Base-by-base conservation (phyloP, 35 echinoderm and acorn worm species). In the Ptychodera flava region DNA sequence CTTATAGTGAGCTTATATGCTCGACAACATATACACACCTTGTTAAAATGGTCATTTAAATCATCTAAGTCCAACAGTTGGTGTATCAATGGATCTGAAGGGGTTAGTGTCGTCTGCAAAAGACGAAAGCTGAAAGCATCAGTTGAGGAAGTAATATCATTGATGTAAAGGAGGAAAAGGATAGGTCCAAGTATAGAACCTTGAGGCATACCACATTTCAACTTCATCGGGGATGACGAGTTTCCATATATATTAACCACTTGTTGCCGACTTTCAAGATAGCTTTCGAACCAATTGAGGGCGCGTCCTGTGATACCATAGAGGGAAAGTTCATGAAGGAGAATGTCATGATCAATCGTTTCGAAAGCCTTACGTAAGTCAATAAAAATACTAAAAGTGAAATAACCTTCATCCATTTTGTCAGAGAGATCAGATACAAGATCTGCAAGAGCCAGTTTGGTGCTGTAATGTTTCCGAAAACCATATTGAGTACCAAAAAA, bases 261-360 rank as follows among this genome's bases (percentile, higher is more conserved):
- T 37, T 89, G 87, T 2, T 64, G 80, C 1, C 80, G 79, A 33
- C 82, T 89, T 27, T 89, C 36, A 82, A 89, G 28, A 37, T 93
- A 86, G 89, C 88, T 93, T 77, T 80, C 78, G 87, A 93, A 89
- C 91, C 87, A 93, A 31, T 89, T 37, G 80, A 93, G 87, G 76
- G 91, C 82, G 34, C n/a, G 36, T 80, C 92, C 87, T 75, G 87
- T 83, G 82, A 93, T 83, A 22, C 92, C 92, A 93, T 86, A 89
- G 81, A 82, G 83, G 28, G 76, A 81, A 0, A 93, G 84, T 83
- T 93, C 86, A 30, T 75, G 30, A 22, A 89, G 83, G 30, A 86
- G 75, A 76, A 93, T 93, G 34, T 89, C 84, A 87, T 93, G 88
- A 79, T 90, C 88, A 77, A 93, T 85, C 32, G 87, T 93, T 83